Conservation (phyloP, 2,888 invertebrate genomes). For the Caenorhabditis macrosperma region DNA sequence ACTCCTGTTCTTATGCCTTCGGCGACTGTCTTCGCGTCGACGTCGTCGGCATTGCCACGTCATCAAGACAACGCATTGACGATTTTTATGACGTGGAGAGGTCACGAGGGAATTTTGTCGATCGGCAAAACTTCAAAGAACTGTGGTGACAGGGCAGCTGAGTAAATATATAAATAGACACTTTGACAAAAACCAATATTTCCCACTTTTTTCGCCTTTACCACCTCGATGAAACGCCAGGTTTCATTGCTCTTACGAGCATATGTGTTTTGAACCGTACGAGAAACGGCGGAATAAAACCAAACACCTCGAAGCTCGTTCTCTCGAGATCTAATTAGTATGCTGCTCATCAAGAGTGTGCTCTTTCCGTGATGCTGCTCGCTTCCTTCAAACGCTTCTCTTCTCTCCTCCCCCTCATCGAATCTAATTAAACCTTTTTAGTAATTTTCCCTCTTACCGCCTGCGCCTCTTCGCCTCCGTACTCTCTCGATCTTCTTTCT, state of each 20-base stretch:
- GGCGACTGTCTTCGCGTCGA: no score
- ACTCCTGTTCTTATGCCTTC: no score
- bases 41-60: no score
- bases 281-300: not conserved
- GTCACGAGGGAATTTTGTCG: not conserved
- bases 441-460: not conserved
- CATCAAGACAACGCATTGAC: not conserved
- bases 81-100: not conserved
- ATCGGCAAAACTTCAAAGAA: constrained; percentile 7
- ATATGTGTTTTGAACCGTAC: constrained; percentile 1
- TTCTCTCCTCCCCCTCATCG: not conserved
- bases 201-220: not conserved
- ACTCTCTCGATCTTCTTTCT: not conserved
- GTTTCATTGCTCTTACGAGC: not conserved
- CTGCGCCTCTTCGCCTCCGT: constrained; percentile 3
- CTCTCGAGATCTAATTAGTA: not conserved
- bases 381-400: no score
- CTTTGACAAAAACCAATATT: not conserved
- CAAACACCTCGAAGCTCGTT: not conserved
- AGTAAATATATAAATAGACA: constrained; percentile 21
- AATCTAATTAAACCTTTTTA: constrained; percentile 48
- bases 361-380: not conserved
- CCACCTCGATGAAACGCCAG: not conserved
- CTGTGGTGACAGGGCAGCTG: constrained; percentile 12
- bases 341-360: not conserved